Base-by-base conservation (phyloP, 1,140 invertebrate genomes). In the Agraylea sexmaculata region DNA sequence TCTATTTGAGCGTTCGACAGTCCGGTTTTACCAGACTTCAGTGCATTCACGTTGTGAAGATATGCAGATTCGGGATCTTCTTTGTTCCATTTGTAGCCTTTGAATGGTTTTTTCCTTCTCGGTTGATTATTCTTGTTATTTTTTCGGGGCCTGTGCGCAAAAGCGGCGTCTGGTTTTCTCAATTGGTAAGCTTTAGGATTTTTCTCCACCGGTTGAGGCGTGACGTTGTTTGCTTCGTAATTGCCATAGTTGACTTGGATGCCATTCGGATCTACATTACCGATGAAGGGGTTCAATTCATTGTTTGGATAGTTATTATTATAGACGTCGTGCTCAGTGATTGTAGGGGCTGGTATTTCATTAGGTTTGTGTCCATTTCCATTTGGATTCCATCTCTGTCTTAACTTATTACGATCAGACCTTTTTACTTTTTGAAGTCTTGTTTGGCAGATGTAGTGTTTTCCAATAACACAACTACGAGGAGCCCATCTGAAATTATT, bases 391-490 rank as follows among this genome's bases (percentile, higher is more conserved):
- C 59, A 68, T 19, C 58, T 57, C 4, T 52, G 42, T 10, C 54
- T 51, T 2, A 67, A 40, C 7, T 59, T 58, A 27, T 64, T 62
- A 19, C 62, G 47, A 37, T 63, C 64, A 6, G 57, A 47, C 43
- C 62, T 63, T 2, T 54, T 50, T 2, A 68, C 58, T 39, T 66
- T 67, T 18, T 53, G 58, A 1, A 68, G 51, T 47, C 62, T 68
- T 18, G 64, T 63, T 55, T 83, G 75, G 58, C 80, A 81, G 48
- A 81, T 73, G 58, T 69, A 83, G 49, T 77, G 66, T 45, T 74
- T 76, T 7, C 56, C 56, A 39, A 73, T 61, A 18, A 71, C 54
- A 53, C 78, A 80, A 49, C 61, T 70, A 25, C 61, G 60, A 2
- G 75, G 67, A 34, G 64, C 66, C 78, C 78, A 82, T 54, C 69